Percentiles rank a stretch among this genome's conserved stretches.
Evolutionary conservation across 2,113 vertebrate species (phyloP).

Genomic region (Eretmochelys imbricata): DNA sequence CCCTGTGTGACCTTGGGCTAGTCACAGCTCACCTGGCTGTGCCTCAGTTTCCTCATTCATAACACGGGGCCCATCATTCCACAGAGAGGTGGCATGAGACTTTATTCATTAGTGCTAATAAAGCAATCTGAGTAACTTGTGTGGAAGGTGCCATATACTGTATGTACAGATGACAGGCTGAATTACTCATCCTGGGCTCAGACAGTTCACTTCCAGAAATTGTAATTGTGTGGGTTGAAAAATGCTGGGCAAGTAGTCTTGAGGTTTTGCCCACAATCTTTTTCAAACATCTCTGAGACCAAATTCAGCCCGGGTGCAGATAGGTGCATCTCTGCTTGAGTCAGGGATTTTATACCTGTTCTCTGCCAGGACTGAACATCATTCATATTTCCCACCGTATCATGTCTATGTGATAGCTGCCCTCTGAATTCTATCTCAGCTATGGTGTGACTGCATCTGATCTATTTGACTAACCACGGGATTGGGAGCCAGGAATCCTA

Average conservation of each 20-base stretch:
- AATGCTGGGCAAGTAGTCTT: not conserved
- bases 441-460: not conserved
- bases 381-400: not conserved
- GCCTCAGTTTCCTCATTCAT: rapidly evolving
- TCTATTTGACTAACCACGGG: not conserved
- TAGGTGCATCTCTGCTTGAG: rapidly evolving
- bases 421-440: not conserved
- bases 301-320: not conserved
- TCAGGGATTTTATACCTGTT: rapidly evolving
- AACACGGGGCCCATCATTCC: not conserved
- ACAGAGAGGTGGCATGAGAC: not conserved
- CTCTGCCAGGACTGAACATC: not conserved
- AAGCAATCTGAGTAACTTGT: not conserved
- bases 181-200: not conserved
- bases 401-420: rapidly evolving
- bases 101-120: rapidly evolving
- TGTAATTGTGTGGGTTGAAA: not conserved
- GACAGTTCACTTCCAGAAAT: not conserved
- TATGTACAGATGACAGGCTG: not conserved
- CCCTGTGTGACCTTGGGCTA: not conserved
- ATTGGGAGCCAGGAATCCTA: not conserved
- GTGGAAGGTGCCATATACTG: not conserved
- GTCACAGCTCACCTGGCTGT: rapidly evolving
- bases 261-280: not conserved
- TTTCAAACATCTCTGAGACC: not conserved